Percentiles rank a stretch among this genome's conserved stretches.
Conservation (phyloP, 2,797 vertebrate genomes). For the Ciconia nigra region DNA sequence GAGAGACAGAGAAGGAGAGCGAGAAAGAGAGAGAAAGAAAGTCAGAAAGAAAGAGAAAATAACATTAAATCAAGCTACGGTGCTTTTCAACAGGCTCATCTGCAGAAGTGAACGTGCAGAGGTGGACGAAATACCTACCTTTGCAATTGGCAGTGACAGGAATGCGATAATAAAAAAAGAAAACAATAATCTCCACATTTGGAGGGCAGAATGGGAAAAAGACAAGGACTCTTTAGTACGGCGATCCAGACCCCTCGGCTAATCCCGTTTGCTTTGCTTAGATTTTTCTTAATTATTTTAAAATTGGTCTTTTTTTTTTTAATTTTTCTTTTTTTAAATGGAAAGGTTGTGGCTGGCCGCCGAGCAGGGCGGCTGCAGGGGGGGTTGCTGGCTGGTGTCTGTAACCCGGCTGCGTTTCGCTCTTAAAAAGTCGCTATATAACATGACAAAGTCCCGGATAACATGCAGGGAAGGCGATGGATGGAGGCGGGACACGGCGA, state of each 20-base stretch:
- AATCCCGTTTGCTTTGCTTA: constrained; percentile 74
- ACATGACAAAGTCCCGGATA: constrained; percentile 55
- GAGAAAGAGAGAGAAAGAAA: constrained; percentile 41
- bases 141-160: constrained; percentile 95
- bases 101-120: constrained; percentile 97
- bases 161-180: constrained; percentile 95
- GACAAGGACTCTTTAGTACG: constrained; percentile 96
- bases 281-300: neutral
- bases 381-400: neutral
- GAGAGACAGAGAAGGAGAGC: constrained; percentile 44
- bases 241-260: constrained; percentile 83
- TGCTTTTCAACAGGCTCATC: constrained; percentile 97
- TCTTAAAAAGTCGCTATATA: neutral
- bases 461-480: constrained; percentile 74
- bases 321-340: neutral
- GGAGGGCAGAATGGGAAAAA: constrained; percentile 92
- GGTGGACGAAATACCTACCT: constrained; percentile 97
- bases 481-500: constrained; percentile 61
- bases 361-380: constrained; percentile 73
- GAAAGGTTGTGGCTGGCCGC: constrained; percentile 58
- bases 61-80: constrained; percentile 98
- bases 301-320: neutral
- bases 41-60: constrained; percentile 70
- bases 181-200: constrained; percentile 96
- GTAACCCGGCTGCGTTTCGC: constrained; percentile 23